Evolutionary conservation across 2,113 vertebrate species (phyloP), one percentile per base, ranked within the genome.

Genomic region (Salvelinus namaycush): DNA sequence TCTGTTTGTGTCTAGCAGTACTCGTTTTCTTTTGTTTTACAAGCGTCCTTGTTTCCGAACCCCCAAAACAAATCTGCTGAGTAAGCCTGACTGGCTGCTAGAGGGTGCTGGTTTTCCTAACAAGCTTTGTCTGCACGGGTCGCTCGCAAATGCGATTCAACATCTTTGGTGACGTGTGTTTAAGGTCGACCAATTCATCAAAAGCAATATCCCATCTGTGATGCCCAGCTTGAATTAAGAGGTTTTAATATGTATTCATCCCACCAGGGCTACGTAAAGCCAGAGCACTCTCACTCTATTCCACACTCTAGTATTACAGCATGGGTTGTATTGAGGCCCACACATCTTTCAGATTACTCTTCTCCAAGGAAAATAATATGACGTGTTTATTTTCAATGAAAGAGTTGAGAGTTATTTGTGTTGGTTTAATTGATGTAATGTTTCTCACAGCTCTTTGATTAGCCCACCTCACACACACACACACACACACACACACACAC

Each of bases 101-200:
- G 68, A 73, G 72, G 62, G 64, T 77, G 79, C 68, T 71, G 9
- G 26, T 59, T 27, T 12, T 39, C 29, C 68, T 70, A 79, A 85
- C 82, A 75, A 31, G 60, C 74, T 83, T 77, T 81, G 80, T 81
- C 83, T 81, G 74, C 73, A 22, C 60, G 16, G 12, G 27, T 12
- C 31, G 65, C 51, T 67, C 75, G 75, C 77, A 77, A 54, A 48
- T 79, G 76, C 14, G 51, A 83, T 83, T 74, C 83, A 85, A 85
- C 31, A 71, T 76, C 79, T 68, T 70, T 79, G 76, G 72, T 78
- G 78, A 26, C 75, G 74, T 87, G 90, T 84, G 76, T 85, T 80
- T 79, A 74, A 88, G 18, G 76, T 78, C 78, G 69, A 57, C 81
- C 80, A 79, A 86, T 84, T 76, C 78, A 91, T 91, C 84, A 87